Conservation (phyloP, 1,140 invertebrate genomes). For the Tetraneura akinire region DNA sequence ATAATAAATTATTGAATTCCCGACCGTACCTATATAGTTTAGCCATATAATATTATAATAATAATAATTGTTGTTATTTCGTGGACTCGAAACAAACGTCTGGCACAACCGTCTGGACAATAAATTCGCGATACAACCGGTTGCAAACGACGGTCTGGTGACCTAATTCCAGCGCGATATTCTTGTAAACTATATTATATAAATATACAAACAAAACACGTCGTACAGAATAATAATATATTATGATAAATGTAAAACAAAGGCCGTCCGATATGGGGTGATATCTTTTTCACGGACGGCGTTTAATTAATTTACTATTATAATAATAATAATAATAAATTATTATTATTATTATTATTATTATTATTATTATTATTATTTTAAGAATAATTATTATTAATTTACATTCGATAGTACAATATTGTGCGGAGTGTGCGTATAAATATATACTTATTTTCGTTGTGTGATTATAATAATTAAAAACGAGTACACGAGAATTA, state of each 20-base stretch:
- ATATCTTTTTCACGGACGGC: neutral
- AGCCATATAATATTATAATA: too few species aligned
- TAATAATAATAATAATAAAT: too few species aligned
- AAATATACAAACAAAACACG: too few species aligned
- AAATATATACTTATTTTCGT: too few species aligned
- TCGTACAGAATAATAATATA: too few species aligned
- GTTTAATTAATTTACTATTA: too few species aligned
- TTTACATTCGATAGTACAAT: too few species aligned
- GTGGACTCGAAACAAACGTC: neutral
- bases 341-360: too few species aligned
- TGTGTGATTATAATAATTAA: neutral
- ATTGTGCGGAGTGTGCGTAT: too few species aligned
- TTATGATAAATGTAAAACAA: neutral
- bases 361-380: too few species aligned
- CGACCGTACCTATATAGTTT: neutral
- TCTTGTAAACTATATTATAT: neutral
- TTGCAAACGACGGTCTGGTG: slow-evolving; percentile 32
- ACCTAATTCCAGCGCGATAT: neutral
- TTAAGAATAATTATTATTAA: too few species aligned
- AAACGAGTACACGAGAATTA: neutral
- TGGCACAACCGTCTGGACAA: neutral
- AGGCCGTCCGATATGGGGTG: neutral
- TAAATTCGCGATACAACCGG: slow-evolving; percentile 32
- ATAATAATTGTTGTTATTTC: slow-evolving; percentile 29
- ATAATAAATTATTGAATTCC: slow-evolving; percentile 23